Percentiles rank a stretch among this genome's conserved stretches.
Evolutionary conservation across 2,888 invertebrate species (phyloP).

Genomic region (Drosophila helvetica): DNA sequence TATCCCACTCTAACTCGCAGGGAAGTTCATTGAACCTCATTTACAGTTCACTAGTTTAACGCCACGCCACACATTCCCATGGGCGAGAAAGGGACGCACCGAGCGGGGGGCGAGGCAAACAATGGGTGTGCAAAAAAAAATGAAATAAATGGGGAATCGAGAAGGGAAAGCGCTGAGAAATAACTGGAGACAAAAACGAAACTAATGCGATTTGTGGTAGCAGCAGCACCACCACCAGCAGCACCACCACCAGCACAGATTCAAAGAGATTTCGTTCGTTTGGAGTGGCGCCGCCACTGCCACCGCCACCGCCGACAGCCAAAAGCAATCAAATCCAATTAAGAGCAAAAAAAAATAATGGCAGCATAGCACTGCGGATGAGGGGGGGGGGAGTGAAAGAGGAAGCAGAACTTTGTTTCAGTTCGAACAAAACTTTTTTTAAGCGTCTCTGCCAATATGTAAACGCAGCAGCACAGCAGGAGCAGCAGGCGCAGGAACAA

Average conservation of each 20-base stretch:
- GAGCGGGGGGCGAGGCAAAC: conserved; percentile 39
- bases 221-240: not conserved
- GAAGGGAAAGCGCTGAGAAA: conserved; percentile 70
- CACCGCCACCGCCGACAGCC: conserved; percentile 56
- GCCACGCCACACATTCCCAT: conserved; percentile 73
- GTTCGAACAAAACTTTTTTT: conserved; percentile 48
- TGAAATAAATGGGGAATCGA: conserved; percentile 37
- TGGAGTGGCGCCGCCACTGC: conserved; percentile 51
- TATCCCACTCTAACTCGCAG: conserved; percentile 16
- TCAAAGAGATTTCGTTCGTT: conserved; percentile 41
- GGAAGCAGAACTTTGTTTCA: conserved; percentile 54
- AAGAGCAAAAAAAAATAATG: conserved; percentile 54
- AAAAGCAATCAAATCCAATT: conserved; percentile 78
- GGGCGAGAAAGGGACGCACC: conserved; percentile 39
- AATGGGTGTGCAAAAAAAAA: conserved; percentile 59
- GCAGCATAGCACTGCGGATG: conserved; percentile 1
- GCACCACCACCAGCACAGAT: conserved; percentile 30
- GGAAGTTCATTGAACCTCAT: conserved; percentile 77
- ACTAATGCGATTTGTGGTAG: conserved; percentile 68
- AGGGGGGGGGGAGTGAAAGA: not conserved
- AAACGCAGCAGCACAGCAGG: conserved; percentile 47
- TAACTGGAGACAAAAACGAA: conserved; percentile 46
- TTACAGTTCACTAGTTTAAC: conserved; percentile 81
- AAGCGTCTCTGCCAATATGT: conserved; percentile 59
- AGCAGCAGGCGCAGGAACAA: conserved; percentile 54